Evolutionary conservation across 2,113 vertebrate genomes (phyloP).

Genomic region (Motacilla tschutschensis): DNA sequence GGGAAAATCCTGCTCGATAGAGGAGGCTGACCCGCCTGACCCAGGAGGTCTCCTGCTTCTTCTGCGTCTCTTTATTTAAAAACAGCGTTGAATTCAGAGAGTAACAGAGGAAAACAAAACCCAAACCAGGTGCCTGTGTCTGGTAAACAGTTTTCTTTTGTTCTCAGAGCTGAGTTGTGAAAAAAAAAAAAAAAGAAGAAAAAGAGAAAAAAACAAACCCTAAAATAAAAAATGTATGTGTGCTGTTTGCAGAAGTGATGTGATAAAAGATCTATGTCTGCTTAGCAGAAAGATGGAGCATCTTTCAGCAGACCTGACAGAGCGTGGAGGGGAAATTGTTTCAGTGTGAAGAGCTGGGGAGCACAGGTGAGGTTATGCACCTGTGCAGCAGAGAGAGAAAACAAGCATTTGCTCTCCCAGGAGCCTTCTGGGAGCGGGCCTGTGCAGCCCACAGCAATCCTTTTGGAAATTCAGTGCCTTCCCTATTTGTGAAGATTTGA

Average conservation of each 20-base stretch:
- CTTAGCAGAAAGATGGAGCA: conserved; percentile 32
- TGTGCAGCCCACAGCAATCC: conserved; percentile 1
- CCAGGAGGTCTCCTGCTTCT: conserved; percentile 55
- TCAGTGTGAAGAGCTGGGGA: conserved; percentile 25
- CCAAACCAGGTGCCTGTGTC: conserved; percentile 38
- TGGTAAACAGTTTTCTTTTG: conserved; percentile 60
- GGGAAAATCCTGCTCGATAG: conserved; percentile 69
- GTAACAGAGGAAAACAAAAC: conserved; percentile 53
- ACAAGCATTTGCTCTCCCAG: background rate
- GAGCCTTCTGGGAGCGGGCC: background rate
- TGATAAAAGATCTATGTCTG: conserved; percentile 34
- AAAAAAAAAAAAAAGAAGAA: background rate
- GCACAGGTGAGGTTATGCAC: conserved; percentile 53
- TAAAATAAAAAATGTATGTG: conserved; percentile 35
- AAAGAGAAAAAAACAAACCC: background rate
- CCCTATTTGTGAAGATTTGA: conserved; percentile 20
- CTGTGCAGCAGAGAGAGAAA: conserved; percentile 4
- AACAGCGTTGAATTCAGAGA: conserved; percentile 52
- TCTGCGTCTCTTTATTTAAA: conserved; percentile 55
- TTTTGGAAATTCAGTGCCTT: conserved; percentile 29
- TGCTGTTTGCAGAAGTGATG: conserved; percentile 3
- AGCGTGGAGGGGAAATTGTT: conserved; percentile 38
- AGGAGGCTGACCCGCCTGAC: conserved; percentile 56
- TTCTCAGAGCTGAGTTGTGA: background rate
- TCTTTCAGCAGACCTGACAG: conserved; percentile 44